Evolutionary conservation across 2,113 vertebrate genomes (phyloP), one percentile per base, ranked within the genome.

Genomic region (Prochilodus magdalenae): DNA sequence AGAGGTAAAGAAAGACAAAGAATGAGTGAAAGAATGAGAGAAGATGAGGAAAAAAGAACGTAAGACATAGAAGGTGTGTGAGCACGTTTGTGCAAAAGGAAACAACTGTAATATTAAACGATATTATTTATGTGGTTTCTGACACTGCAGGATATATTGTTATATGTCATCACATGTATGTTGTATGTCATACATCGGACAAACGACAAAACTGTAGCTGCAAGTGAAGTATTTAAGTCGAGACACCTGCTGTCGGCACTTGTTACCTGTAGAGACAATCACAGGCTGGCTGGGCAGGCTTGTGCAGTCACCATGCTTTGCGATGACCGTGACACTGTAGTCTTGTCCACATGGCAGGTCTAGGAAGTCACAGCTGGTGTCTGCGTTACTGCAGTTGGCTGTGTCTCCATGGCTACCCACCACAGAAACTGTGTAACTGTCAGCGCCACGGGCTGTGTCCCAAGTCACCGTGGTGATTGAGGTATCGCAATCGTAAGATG

Each of bases 271-370:
- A 20, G 90, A 78, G 36, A 83, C 47, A 11, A 3, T 86, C 80
- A 87, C 30, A 5, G 88, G 30, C 65, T 89, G 0, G 27, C 92
- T 94, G 49, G 82, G 69, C 65, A 75, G 26, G 84, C 93, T 93
- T 74, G 26, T 30, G 22, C 95, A 95, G 73, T 29, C 62, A 53
- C 83, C 69, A 20, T 84, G 70, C 18, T 33, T 36, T 30, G 92
- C 93, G 67, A 91, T 49, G 69, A 94, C 93, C 0, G 90, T 89
- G 0, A 94, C 84, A 55, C 29, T 87, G 85, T 94, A 95, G 67
- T 87, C 85, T 83, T 93, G 90, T 22, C 95, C 95, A 70, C 95
- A 95, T 0, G 30, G 62, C 77, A 95, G 88, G 51, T 78, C 40
- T 0, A 2, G 1, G 53, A 94, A 91, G 66, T 79, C 0, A 36